phyloP scores from a whole-genome alignment of 2,113 vertebrate genomes.

The Microtus ochrogaster region DNA sequence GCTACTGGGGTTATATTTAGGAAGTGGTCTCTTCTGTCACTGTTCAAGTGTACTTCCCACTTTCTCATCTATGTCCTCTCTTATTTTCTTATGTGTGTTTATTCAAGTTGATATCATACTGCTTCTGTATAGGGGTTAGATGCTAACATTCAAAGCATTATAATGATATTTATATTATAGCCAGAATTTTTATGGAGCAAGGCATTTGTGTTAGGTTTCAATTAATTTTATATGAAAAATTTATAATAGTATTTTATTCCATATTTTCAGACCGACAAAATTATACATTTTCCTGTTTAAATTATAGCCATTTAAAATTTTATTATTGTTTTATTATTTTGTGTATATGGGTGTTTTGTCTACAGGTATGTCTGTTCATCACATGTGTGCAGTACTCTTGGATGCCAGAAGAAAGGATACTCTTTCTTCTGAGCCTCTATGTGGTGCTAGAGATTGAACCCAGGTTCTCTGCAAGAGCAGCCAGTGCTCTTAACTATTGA shows the following conservation, averaged over 20 bases:
- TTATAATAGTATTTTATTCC: slow-evolving; percentile 15
- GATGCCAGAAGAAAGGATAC: not conserved
- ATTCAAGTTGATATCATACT: slow-evolving; percentile 39
- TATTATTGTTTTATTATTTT: not conserved
- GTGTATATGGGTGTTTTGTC: not conserved
- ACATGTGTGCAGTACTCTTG: not conserved
- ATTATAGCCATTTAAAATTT: not conserved
- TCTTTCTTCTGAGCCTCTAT: not conserved
- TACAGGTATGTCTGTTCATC: not conserved
- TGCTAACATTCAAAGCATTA: slow-evolving; percentile 28
- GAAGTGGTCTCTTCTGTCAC: no score
- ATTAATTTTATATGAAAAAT: slow-evolving; percentile 19
- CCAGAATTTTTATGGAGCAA: not conserved
- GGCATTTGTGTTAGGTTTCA: slow-evolving; percentile 22
- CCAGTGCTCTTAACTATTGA: not conserved
- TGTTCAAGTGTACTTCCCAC: no score
- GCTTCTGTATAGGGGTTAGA: not conserved
- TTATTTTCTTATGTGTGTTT: not conserved
- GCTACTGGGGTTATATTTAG: no score
- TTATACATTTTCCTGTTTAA: slow-evolving; percentile 3
- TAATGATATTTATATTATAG: not conserved
- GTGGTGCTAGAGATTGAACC: not conserved
- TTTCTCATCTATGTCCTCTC: not conserved
- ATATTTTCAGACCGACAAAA: not conserved
- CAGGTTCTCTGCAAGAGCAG: not conserved